phyloP scores from a whole-genome alignment of 2,113 vertebrate species.

The Grammomys surdaster region DNA sequence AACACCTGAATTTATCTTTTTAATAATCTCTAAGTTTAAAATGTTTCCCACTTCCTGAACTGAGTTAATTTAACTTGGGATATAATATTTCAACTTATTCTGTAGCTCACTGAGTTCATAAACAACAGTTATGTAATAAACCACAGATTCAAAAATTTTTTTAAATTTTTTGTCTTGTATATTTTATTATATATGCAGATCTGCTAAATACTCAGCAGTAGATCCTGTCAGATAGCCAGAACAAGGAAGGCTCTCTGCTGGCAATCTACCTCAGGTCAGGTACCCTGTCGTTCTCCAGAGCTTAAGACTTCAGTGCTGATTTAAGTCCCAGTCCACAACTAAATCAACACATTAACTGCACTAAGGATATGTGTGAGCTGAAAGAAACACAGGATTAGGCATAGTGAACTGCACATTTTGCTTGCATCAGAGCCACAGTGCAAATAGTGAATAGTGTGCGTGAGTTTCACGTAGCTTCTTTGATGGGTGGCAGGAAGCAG shows the following conservation, averaged over 20 bases:
- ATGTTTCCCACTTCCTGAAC: neutral
- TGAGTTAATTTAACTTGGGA: neutral
- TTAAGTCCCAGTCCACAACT: neutral
- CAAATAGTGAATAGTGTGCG: slow-evolving; percentile 25
- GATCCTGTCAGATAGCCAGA: slow-evolving; percentile 12
- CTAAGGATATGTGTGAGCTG: slow-evolving; percentile 22
- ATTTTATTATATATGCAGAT: slow-evolving; percentile 64
- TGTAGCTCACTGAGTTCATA: neutral
- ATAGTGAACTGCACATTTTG: neutral
- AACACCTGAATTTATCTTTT: neutral
- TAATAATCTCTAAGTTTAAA: no score
- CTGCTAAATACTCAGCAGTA: slow-evolving; percentile 55
- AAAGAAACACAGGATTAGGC: slow-evolving; percentile 31
- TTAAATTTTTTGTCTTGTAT: neutral
- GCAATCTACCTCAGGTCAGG: neutral
- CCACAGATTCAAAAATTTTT: neutral
- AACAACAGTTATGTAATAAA: neutral
- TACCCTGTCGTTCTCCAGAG: neutral
- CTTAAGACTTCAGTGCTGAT: neutral
- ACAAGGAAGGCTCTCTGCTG: neutral
- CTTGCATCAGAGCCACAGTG: neutral
- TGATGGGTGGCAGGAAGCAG: neutral
- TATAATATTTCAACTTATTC: neutral
- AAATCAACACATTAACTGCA: neutral
- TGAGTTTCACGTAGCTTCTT: slow-evolving; percentile 48